Evolutionary conservation across 2,888 invertebrate species (phyloP).

Genomic region (Epirrhoe alternata): DNA sequence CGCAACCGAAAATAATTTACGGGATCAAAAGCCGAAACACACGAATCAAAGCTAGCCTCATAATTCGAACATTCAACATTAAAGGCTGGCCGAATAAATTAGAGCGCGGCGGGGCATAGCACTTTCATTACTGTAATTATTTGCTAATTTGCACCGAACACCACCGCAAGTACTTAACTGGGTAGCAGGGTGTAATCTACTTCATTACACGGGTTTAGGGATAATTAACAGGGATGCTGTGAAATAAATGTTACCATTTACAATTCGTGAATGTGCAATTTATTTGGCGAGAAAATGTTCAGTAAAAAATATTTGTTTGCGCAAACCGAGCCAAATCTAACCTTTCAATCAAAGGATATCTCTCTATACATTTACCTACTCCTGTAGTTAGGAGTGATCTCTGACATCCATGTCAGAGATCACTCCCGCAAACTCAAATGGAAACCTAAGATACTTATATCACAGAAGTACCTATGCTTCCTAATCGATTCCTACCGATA

Average conservation of each 20-base stretch:
- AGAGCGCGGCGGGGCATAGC: constrained; percentile 54
- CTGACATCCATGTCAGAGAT: too few species aligned
- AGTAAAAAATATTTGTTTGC: constrained; percentile 1
- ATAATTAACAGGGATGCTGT: constrained; percentile 65
- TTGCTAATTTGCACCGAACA: constrained; percentile 74
- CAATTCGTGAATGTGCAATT: constrained; percentile 28
- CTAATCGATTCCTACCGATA: too few species aligned
- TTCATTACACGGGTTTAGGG: constrained; percentile 69
- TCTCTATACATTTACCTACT: too few species aligned
- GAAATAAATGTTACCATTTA: constrained; percentile 48
- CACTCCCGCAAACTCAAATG: too few species aligned
- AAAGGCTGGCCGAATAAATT: constrained; percentile 56
- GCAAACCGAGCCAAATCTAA: neutral
- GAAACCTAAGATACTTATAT: too few species aligned
- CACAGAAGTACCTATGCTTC: too few species aligned
- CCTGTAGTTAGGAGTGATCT: too few species aligned
- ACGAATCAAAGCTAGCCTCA: constrained; percentile 55
- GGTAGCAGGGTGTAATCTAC: constrained; percentile 64
- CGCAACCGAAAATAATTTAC: constrained; percentile 22
- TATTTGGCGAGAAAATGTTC: constrained; percentile 17
- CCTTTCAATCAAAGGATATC: neutral
- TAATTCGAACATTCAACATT: constrained; percentile 51
- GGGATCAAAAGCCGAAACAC: constrained; percentile 41
- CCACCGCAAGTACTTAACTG: constrained; percentile 62
- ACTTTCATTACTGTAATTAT: constrained; percentile 76